Evolutionary conservation across 2,888 invertebrate species (phyloP).

Genomic region (Malacosoma neustria): DNA sequence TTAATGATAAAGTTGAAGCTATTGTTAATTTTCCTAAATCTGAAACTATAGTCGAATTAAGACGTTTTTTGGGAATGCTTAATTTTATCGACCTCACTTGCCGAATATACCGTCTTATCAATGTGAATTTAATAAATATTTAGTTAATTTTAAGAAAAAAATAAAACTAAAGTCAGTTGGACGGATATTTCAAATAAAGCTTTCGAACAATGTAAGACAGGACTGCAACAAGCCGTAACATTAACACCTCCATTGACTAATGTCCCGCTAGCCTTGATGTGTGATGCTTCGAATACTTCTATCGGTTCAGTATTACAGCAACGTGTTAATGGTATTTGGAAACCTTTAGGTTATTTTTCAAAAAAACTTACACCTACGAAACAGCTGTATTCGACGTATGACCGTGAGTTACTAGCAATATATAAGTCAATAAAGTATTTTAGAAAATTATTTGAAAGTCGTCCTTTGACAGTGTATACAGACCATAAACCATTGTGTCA

Average conservation of each 20-base stretch:
- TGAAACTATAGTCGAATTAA: slow-evolving; percentile 8
- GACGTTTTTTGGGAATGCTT: slow-evolving; percentile 25
- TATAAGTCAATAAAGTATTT: slow-evolving; percentile 6
- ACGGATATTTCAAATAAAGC: slow-evolving; percentile 4
- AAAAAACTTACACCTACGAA: slow-evolving; percentile 3
- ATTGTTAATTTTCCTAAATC: slow-evolving; percentile 10
- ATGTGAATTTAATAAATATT: slow-evolving; percentile 5
- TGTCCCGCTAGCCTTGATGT: not conserved
- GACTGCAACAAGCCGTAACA: not conserved
- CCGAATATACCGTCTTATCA: slow-evolving; percentile 14
- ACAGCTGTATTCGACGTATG: not conserved
- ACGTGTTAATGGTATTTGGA: not conserved
- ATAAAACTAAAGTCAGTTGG: slow-evolving; percentile 6
- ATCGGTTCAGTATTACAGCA: not conserved
- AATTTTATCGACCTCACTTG: slow-evolving; percentile 31
- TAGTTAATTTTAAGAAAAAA: slow-evolving; percentile 6
- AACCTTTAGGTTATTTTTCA: slow-evolving; percentile 9
- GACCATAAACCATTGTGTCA: slow-evolving; percentile 10
- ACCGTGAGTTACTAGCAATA: not conserved
- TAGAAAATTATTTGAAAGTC: slow-evolving; percentile 7
- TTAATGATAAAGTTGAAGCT: slow-evolving; percentile 10
- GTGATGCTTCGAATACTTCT: not conserved
- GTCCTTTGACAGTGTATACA: slow-evolving; percentile 5
- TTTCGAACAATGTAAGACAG: slow-evolving; percentile 5
- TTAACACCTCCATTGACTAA: not conserved